These are phyloP conservation scores for Drosophila rellima DNA, from an alignment of 2,888 invertebrate species.

Conservation along the genomic window DNA sequence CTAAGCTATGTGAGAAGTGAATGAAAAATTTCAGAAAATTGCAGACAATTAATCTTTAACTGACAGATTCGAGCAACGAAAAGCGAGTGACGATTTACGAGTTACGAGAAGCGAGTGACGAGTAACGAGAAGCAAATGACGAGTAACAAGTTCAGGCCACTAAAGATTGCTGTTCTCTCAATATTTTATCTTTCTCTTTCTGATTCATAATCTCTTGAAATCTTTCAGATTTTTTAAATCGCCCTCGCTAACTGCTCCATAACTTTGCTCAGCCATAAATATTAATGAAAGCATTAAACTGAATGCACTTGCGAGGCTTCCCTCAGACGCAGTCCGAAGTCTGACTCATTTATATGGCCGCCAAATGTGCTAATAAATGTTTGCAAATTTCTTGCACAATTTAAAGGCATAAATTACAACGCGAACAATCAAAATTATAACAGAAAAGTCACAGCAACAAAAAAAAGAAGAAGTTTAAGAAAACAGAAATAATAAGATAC, in stretches of 20 bases:
- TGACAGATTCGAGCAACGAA: too few relatives aligned
- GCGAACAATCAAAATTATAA: conserved; percentile 63
- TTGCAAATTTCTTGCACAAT: conserved; percentile 75
- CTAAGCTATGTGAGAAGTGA: not conserved
- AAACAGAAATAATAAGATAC: conserved; percentile 49
- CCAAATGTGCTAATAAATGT: conserved; percentile 56
- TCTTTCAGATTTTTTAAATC: not conserved
- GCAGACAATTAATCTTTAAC: too few relatives aligned
- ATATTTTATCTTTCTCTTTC: not conserved
- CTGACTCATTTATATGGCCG: conserved; percentile 49
- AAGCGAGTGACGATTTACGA: not conserved
- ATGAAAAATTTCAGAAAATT: not conserved
- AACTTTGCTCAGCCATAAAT: conserved; percentile 6
- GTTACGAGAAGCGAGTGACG: not conserved
- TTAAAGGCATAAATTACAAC: conserved; percentile 70
- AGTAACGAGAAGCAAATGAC: not conserved
- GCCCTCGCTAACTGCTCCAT: not conserved
- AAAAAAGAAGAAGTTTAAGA: conserved; percentile 17
- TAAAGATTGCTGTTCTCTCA: not conserved
- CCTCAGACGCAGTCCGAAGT: conserved; percentile 10
- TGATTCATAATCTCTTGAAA: not conserved
- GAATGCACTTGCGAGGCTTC: conserved; percentile 45
- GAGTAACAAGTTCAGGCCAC: not conserved
- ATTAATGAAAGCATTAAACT: conserved; percentile 14
- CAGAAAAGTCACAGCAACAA: conserved; percentile 22